A percentile compares a stretch with the other conserved stretches of the same genome.
phyloP scores from a whole-genome alignment of 2,797 vertebrate species.

The Thalassophryne amazonica region DNA sequence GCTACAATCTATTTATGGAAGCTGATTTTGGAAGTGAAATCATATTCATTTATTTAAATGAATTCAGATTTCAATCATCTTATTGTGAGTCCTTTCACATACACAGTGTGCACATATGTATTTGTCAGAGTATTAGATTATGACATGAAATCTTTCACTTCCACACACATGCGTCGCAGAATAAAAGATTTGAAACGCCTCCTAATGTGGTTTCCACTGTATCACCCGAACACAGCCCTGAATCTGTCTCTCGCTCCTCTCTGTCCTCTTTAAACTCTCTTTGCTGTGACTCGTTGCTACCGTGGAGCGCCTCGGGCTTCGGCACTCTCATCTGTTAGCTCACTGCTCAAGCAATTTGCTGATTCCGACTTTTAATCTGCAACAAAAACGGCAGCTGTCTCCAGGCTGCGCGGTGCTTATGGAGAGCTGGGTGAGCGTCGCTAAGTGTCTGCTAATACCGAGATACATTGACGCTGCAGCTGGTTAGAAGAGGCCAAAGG shows the following conservation, averaged over 20 bases:
- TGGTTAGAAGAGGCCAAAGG: slow-evolving; percentile 17
- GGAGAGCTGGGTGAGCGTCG: slow-evolving; percentile 32
- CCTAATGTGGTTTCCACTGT: neutral
- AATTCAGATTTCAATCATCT: slow-evolving; percentile 38
- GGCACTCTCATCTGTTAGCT: slow-evolving; percentile 47
- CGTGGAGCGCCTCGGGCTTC: slow-evolving; percentile 26
- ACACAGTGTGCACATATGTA: neutral
- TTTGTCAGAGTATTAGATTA: slow-evolving; percentile 1
- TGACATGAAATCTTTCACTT: neutral
- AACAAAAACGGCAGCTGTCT: slow-evolving; percentile 52
- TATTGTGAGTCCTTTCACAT: slow-evolving; percentile 8
- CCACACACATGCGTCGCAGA: slow-evolving; percentile 12
- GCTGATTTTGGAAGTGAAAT: neutral
- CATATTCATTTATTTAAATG: slow-evolving; percentile 33
- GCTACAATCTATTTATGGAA: slow-evolving; percentile 9
- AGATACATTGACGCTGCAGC: slow-evolving; percentile 4
- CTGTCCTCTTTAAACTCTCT: slow-evolving; percentile 19
- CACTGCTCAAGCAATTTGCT: slow-evolving; percentile 58
- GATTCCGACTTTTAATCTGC: slow-evolving; percentile 68
- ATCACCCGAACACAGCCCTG: slow-evolving; percentile 27
- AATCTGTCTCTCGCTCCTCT: slow-evolving; percentile 27
- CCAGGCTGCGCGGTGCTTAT: slow-evolving; percentile 34
- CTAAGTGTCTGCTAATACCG: slow-evolving; percentile 11
- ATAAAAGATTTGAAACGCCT: slow-evolving; percentile 11
- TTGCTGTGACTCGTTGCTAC: slow-evolving; percentile 53